These are phyloP conservation scores for Paradisaea rubra DNA, from an alignment of 2,113 vertebrate species.

Conservation along the genomic window DNA sequence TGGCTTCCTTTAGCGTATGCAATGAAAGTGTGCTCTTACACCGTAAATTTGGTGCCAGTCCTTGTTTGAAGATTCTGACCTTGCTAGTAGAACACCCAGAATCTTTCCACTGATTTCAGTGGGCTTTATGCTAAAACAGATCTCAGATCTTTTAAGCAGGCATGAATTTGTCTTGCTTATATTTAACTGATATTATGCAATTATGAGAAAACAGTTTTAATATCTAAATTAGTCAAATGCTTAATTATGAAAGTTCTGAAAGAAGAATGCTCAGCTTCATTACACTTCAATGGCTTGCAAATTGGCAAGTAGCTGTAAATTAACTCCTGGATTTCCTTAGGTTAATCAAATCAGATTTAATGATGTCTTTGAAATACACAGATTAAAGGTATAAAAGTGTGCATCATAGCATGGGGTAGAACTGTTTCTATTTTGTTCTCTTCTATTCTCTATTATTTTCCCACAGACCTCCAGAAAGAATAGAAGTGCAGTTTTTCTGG, in stretches of 20 bases:
- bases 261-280: constrained; percentile 26
- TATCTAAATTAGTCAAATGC: constrained; percentile 41
- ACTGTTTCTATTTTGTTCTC: not conserved
- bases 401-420: not conserved
- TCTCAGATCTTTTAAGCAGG: not conserved
- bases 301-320: constrained; percentile 24
- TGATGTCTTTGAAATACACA: constrained; percentile 12
- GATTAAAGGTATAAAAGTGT: constrained; percentile 24
- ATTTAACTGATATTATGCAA: not conserved
- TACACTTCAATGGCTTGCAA: constrained; percentile 30
- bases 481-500: not conserved
- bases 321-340: constrained; percentile 22
- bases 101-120: not conserved
- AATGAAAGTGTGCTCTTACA: not conserved
- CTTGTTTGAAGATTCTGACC: not conserved
- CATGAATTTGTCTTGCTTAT: not conserved
- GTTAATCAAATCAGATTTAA: constrained; percentile 50
- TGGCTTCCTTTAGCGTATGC: not conserved
- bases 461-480: not conserved
- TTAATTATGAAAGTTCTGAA: constrained; percentile 32
- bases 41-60: not conserved
- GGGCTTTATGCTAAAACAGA: not conserved
- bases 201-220: constrained; percentile 28
- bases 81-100: not conserved
- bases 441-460: not conserved